Evolutionary conservation across 2,797 vertebrate genomes (phyloP).

Genomic region (Schizothorax lantsangensis): DNA sequence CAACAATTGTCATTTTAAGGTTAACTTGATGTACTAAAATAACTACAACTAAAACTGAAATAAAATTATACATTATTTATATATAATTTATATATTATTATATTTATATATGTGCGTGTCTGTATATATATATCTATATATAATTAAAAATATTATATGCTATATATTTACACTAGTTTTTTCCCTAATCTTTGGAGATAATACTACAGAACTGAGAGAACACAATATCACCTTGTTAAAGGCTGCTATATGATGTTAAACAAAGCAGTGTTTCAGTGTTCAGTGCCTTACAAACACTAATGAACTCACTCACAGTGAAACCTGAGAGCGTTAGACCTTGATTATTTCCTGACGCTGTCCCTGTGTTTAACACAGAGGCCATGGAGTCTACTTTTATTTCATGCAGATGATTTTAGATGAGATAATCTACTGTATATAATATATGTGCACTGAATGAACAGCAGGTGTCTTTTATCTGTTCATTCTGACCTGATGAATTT

Average conservation of each 20-base stretch:
- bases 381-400: not conserved
- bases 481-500: constrained; percentile 42
- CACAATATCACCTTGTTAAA: not conserved
- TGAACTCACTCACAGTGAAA: constrained; percentile 4
- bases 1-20: not conserved
- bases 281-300: not conserved
- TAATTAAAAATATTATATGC: not conserved
- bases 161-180: too few relatives aligned
- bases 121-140: too few relatives aligned
- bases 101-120: too few relatives aligned
- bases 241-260: not conserved
- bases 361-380: not conserved
- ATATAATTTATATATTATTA: too few relatives aligned
- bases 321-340: constrained; percentile 27
- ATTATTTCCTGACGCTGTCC: constrained; percentile 22
- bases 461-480: constrained; percentile 45
- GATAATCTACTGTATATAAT: not conserved
- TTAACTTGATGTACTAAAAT: not conserved
- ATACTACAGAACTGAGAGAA: not conserved
- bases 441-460: constrained; percentile 13
- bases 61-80: too few relatives aligned
- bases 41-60: too few relatives aligned
- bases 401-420: constrained; percentile 14
- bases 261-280: not conserved
- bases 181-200: not conserved